Evolutionary conservation across 1,140 invertebrate species (phyloP), one percentile per base, ranked within the genome.

Genomic region (Trypoxylus dichotomus): DNA sequence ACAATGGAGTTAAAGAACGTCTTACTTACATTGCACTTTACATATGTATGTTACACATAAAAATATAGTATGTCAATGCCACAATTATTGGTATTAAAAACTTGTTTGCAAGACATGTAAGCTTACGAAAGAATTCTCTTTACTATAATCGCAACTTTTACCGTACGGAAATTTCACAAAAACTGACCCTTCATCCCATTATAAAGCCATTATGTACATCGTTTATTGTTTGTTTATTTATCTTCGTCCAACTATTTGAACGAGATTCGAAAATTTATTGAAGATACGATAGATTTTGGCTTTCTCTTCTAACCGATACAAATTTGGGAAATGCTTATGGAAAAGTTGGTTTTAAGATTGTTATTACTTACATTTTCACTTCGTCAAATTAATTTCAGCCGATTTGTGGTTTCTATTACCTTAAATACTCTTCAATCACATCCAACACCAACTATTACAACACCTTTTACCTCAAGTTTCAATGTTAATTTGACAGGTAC

Each of bases 401-500:
- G 5, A 6, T n/a, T 54, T 19, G 47, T 54, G 15, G 15, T n/a
- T 54, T 7, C 19, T 15, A 29, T 1, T 29, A 8, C 21, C 25
- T 68, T 13, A 24, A 27, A 68, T 68, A 25, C 24, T 24, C 60
- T 68, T 68, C 2, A 24, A 68, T 68, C 60, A 29, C 60, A 25
- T 68, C 1, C 13, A 68, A 24, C 24, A 68, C 11, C 24, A 68
- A 21, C 60, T 68, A 24, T 29, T 29, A 25, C 21, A 11, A 68
- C 60, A 68, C 60, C 13, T 15, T 15, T 54, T 54, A 37, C 15
- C 47, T 19, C 47, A 54, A 29, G 21, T 68, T 68, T 68, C 24
- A 68, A 68, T 24, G 24, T 68, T 68, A 68, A 27, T 68, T 68
- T 68, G 60, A 68, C 60, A 68, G 60, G 60, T 68, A 68, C 19